Conservation (phyloP, 2,113 vertebrate genomes). For the Euleptes europaea region DNA sequence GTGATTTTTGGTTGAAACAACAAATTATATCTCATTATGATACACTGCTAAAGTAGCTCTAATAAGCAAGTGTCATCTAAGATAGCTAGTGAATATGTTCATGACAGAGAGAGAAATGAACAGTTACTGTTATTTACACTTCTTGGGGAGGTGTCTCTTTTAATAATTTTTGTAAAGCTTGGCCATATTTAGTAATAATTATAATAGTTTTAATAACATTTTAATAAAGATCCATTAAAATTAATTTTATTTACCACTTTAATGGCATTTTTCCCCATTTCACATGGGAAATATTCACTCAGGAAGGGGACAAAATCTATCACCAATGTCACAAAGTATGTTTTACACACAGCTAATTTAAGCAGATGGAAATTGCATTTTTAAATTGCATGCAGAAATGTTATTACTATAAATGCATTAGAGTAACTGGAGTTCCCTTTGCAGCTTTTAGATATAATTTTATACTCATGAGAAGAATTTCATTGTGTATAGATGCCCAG, state of each 20-base stretch:
- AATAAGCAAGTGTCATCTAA: neutral
- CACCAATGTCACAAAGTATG: slow-evolving; percentile 17
- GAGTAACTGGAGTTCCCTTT: slow-evolving; percentile 21
- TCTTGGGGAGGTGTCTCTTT: neutral
- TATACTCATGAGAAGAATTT: slow-evolving; percentile 24
- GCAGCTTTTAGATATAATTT: slow-evolving; percentile 30
- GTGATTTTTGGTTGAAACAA: neutral
- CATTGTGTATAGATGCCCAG: neutral
- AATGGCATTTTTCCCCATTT: slow-evolving; percentile 3
- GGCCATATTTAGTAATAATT: neutral
- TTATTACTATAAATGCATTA: slow-evolving; percentile 37
- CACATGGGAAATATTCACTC: slow-evolving; percentile 6
- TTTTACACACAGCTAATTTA: slow-evolving; percentile 30
- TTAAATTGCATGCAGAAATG: slow-evolving; percentile 38
- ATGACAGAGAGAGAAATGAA: slow-evolving; percentile 3
- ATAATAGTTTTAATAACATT: neutral
- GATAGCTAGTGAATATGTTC: too few species aligned
- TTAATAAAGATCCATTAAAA: neutral
- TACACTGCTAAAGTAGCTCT: neutral
- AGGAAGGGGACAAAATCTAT: slow-evolving; percentile 17
- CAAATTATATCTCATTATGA: neutral
- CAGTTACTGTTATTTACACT: neutral
- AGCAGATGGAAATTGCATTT: slow-evolving; percentile 49
- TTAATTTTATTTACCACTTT: slow-evolving; percentile 3
- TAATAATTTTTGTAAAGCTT: neutral